Percentiles rank a stretch among this genome's conserved stretches.
These are phyloP conservation scores for Cyclina sinensis DNA, from an alignment of 1,140 invertebrate species.

Conservation along the genomic window DNA sequence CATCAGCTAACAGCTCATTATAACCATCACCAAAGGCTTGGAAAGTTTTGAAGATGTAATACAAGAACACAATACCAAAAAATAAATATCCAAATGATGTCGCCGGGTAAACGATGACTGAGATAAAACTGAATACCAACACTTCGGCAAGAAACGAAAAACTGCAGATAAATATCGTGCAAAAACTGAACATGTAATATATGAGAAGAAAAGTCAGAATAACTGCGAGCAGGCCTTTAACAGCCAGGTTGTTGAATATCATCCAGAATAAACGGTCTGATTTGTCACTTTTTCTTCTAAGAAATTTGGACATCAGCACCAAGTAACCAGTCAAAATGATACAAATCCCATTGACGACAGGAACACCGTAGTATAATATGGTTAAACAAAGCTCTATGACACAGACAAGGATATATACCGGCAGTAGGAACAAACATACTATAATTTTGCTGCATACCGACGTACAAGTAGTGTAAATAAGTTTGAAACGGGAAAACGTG, in stretches of 20 bases:
- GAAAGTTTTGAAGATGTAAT: constrained; percentile 53
- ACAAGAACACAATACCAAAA: constrained; percentile 43
- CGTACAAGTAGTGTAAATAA: background rate
- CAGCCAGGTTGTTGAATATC: background rate
- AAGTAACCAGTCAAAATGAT: constrained; percentile 14
- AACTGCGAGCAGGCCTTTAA: background rate
- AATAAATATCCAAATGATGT: constrained; percentile 61
- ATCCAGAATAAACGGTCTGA: background rate
- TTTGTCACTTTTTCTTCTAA: background rate
- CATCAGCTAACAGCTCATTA: constrained; percentile 36
- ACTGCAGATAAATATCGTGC: constrained; percentile 32
- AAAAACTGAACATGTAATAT: constrained; percentile 38
- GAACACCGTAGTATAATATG: constrained; percentile 35
- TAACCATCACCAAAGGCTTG: constrained; percentile 40
- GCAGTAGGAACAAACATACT: background rate
- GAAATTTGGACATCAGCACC: background rate
- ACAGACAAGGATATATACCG: background rate
- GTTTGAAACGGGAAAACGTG: background rate
- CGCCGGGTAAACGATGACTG: constrained; percentile 43
- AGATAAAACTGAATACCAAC: constrained; percentile 36
- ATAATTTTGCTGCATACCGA: background rate
- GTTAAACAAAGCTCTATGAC: constrained; percentile 7
- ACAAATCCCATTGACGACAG: constrained; percentile 33
- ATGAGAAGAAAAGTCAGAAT: background rate
- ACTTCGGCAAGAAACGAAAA: constrained; percentile 39